These are phyloP conservation scores for Euleptes europaea DNA, from an alignment of 2,113 vertebrate genomes.

Conservation along the genomic window DNA sequence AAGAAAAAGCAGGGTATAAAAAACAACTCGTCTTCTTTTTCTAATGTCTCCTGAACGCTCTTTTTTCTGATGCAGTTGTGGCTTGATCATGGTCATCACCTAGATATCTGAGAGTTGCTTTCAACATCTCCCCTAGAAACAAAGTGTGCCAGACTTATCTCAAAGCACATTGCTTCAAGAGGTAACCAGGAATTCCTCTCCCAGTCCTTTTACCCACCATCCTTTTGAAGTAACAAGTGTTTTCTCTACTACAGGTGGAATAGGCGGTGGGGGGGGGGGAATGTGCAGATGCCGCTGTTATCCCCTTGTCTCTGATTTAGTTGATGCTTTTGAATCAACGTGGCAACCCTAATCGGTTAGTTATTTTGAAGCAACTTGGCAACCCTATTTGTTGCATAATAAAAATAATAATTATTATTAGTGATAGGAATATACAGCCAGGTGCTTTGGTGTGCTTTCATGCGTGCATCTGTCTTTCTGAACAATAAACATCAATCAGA, in stretches of 20 bases:
- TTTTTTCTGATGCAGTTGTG: background rate
- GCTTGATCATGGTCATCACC: background rate
- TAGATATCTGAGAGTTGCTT: background rate
- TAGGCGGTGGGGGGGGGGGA: background rate
- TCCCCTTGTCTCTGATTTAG: background rate
- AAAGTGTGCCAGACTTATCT: background rate
- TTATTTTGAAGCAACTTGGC: background rate
- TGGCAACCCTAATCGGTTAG: too few species aligned
- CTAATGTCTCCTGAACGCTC: background rate
- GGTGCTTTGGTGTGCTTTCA: background rate
- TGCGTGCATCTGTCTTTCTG: background rate
- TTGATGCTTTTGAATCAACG: background rate
- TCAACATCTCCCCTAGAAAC: background rate
- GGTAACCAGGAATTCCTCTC: background rate
- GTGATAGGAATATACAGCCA: background rate
- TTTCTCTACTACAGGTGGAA: background rate
- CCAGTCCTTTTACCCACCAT: background rate
- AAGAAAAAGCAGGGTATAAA: too few species aligned
- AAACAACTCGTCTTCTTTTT: too few species aligned
- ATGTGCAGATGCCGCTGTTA: background rate
- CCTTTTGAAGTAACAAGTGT: background rate
- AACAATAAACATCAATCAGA: conserved; percentile 35
- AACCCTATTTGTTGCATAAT: background rate
- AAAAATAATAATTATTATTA: background rate
- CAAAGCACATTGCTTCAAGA: background rate